Percentiles rank a stretch among this genome's conserved stretches.
Conservation (phyloP, 2,888 invertebrate species). For the Baccha elongata region DNA sequence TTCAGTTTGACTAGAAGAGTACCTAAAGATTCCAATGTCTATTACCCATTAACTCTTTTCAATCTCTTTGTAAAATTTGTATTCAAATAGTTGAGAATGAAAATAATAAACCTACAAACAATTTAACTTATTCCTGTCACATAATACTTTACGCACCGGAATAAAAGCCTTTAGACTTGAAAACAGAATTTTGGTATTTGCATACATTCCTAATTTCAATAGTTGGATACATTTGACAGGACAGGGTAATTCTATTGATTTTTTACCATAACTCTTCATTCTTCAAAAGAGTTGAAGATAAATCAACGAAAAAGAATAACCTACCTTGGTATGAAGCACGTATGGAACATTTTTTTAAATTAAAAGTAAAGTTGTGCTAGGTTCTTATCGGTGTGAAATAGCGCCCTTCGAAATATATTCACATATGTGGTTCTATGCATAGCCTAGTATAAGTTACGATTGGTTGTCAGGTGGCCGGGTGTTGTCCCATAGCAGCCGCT, state of each 20-base stretch:
- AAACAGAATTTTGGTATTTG: neutral
- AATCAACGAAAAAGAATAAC: too few species aligned
- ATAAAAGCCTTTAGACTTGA: neutral
- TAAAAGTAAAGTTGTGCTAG: too few species aligned
- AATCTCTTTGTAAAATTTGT: slow-evolving; percentile 3
- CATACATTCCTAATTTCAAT: neutral
- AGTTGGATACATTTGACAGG: neutral
- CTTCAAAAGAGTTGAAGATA: too few species aligned
- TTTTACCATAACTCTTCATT: too few species aligned
- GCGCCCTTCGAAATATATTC: too few species aligned
- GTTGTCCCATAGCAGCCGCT: too few species aligned
- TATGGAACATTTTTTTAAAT: too few species aligned
- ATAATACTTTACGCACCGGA: slow-evolving; percentile 19
- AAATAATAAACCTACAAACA: slow-evolving; percentile 1
- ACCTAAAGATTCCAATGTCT: neutral
- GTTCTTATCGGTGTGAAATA: too few species aligned
- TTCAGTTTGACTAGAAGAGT: neutral
- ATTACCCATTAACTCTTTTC: slow-evolving; percentile 20
- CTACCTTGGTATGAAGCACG: too few species aligned
- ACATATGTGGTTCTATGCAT: too few species aligned
- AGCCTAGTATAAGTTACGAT: too few species aligned
- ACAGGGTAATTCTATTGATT: neutral
- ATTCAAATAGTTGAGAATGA: slow-evolving; percentile 16
- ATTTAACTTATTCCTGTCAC: slow-evolving; percentile 11
- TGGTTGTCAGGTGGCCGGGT: too few species aligned